Percentiles rank a stretch among this genome's conserved stretches.
phyloP scores from a whole-genome alignment of 1,140 invertebrate species.

The Limonius californicus region DNA sequence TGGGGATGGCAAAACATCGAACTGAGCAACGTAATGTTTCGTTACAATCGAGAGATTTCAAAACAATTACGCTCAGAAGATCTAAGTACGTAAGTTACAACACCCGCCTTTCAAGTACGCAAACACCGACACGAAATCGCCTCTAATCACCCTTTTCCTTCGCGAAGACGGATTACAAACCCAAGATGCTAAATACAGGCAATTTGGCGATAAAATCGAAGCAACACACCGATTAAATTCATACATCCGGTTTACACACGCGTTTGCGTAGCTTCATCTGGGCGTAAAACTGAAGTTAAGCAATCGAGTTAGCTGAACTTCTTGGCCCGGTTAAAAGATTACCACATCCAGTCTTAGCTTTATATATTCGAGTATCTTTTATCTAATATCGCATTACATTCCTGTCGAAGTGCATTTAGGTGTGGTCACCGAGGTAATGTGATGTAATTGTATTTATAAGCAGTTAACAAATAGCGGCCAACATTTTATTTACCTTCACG shows the following conservation, averaged over 20 bases:
- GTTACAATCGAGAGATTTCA: not conserved
- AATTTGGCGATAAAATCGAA: not conserved
- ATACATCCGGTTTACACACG: not conserved
- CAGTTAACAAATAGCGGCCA: not conserved
- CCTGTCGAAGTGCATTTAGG: not conserved
- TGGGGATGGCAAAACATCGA: not conserved
- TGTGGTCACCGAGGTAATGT: not conserved
- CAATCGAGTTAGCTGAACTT: constrained; percentile 1
- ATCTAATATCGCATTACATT: not conserved
- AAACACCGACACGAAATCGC: not conserved
- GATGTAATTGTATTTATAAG: constrained; percentile 1
- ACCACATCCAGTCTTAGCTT: not conserved
- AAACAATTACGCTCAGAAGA: not conserved
- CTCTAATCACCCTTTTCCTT: not conserved
- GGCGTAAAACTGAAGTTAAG: not conserved
- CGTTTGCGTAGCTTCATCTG: not conserved
- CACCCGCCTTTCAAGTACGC: not conserved
- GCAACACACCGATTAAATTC: not conserved
- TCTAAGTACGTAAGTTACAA: not conserved
- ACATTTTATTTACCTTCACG: constrained; percentile 2
- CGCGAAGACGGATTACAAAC: not conserved
- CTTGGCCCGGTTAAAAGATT: not conserved
- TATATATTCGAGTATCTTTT: not conserved
- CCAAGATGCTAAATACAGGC: not conserved
- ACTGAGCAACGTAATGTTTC: not conserved